Percentiles rank a stretch among this genome's conserved stretches.
Conservation (phyloP, 2,113 vertebrate genomes). For the Jaculus jaculus region DNA sequence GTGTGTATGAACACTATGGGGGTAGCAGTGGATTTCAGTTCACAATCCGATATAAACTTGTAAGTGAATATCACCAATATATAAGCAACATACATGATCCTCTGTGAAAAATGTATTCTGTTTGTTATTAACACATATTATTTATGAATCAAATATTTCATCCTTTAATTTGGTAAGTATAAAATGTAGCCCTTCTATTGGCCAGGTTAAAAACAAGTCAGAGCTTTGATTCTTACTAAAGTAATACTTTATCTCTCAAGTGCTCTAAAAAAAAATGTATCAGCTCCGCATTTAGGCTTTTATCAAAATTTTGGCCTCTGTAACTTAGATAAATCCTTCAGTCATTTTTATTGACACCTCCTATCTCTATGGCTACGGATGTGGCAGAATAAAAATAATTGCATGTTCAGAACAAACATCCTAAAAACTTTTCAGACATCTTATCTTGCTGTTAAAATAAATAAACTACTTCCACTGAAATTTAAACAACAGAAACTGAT, state of each 20-base stretch:
- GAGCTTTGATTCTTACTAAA: background rate
- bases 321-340: conserved; percentile 8
- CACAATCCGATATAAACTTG: background rate
- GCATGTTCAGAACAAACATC: conserved; percentile 21
- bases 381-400: conserved; percentile 50
- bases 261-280: background rate
- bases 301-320: conserved; percentile 27
- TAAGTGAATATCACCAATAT: background rate
- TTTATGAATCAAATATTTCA: conserved; percentile 18
- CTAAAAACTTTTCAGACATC: background rate
- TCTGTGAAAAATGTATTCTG: background rate
- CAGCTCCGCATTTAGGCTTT: conserved; percentile 13
- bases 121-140: background rate
- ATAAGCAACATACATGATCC: background rate
- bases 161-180: background rate
- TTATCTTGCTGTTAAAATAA: conserved; percentile 11
- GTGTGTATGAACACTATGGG: background rate
- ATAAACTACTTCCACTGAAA: background rate
- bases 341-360: conserved; percentile 18
- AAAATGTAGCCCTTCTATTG: background rate
- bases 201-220: background rate
- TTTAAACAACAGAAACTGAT: conserved; percentile 17
- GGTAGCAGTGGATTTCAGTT: background rate
- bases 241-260: background rate
- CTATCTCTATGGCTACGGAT: conserved; percentile 1